These are phyloP conservation scores for Chloroceryle amazona DNA, from an alignment of 2,797 vertebrate genomes.

Conservation along the genomic window DNA sequence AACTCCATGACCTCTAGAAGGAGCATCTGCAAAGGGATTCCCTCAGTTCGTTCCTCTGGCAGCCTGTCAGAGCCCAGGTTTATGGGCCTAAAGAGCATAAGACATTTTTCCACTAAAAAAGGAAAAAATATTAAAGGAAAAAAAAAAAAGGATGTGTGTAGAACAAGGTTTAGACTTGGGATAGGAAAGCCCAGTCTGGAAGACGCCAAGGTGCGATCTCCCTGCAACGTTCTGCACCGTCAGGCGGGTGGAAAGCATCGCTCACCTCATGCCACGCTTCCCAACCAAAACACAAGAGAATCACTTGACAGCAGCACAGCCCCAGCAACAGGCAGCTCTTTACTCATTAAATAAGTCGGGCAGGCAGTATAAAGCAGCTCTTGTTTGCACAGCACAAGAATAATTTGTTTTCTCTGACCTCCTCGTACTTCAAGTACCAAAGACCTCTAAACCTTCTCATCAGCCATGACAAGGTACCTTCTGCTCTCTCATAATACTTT, in stretches of 20 bases:
- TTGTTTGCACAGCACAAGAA: background rate
- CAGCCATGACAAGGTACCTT: background rate
- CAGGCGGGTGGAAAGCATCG: background rate
- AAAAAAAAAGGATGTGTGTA: accelerated
- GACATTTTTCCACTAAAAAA: background rate
- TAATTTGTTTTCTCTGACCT: background rate
- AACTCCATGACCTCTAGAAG: background rate
- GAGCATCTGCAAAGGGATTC: background rate
- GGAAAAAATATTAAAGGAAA: background rate
- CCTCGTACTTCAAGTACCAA: background rate
- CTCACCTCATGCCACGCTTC: background rate
- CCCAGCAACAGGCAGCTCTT: background rate
- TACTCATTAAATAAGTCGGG: background rate
- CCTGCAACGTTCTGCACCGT: accelerated
- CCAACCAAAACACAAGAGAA: background rate
- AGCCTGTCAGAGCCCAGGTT: background rate
- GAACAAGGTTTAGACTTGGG: background rate
- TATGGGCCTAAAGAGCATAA: background rate
- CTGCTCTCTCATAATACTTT: background rate
- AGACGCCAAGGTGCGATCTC: background rate
- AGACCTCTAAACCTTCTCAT: background rate
- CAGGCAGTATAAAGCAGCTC: background rate
- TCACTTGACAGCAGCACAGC: background rate
- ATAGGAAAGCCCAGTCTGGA: background rate
- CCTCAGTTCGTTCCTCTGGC: background rate